phyloP scores from a whole-genome alignment of 2,113 vertebrate genomes.

The Paracanthobrama guichenoti region DNA sequence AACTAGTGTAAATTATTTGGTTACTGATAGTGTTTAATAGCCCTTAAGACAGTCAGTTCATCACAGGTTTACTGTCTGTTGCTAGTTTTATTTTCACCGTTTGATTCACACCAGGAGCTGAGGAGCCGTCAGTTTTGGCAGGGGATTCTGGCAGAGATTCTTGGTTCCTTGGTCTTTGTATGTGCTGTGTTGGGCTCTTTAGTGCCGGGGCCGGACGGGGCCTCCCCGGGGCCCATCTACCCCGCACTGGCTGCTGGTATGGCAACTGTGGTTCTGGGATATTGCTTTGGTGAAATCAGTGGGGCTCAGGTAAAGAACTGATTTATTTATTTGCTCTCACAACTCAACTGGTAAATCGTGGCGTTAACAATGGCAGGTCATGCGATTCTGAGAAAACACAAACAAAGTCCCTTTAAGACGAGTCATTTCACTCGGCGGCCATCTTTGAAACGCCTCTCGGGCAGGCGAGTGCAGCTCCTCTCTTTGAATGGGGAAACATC shows the following conservation, averaged over 20 bases:
- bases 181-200: constrained; percentile 78
- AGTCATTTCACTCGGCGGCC: too few relatives aligned
- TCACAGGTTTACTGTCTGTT: not conserved
- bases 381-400: too few relatives aligned
- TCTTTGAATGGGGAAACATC: too few relatives aligned
- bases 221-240: constrained; percentile 67
- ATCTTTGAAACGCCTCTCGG: too few relatives aligned
- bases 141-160: constrained; percentile 72
- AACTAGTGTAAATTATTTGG: not conserved
- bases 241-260: constrained; percentile 78
- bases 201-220: constrained; percentile 63
- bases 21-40: not conserved
- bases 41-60: not conserved
- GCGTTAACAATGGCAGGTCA: not conserved
- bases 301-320: constrained; percentile 75
- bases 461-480: too few relatives aligned
- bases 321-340: not conserved
- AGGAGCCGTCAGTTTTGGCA: constrained; percentile 77
- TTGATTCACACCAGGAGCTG: constrained; percentile 68
- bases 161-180: constrained; percentile 78
- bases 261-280: constrained; percentile 69
- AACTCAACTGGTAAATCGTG: not conserved
- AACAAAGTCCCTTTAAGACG: too few relatives aligned
- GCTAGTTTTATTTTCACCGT: not conserved
- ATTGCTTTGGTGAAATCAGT: constrained; percentile 79